Percentiles rank a stretch among this genome's conserved stretches.
Conservation (phyloP, 2,113 vertebrate genomes). For the Eolophus roseicapilla region DNA sequence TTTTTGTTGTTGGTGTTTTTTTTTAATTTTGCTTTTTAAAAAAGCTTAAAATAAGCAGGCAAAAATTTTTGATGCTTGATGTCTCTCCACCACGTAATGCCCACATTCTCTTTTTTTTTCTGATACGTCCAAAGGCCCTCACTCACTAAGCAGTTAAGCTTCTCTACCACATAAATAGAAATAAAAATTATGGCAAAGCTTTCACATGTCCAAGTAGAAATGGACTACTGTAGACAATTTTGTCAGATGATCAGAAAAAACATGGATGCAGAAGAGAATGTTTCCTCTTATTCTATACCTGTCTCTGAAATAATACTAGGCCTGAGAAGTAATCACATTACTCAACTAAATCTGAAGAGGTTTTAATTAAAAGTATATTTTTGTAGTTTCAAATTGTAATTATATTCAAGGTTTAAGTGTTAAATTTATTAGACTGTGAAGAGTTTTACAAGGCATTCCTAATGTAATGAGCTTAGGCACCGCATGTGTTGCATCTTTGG, state of each 20-base stretch:
- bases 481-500: conserved; percentile 48
- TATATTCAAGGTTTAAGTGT: not conserved
- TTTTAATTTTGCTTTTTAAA: not conserved
- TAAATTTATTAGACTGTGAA: conserved; percentile 36
- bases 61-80: not conserved
- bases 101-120: not conserved
- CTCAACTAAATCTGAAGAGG: not conserved
- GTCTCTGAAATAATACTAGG: not conserved
- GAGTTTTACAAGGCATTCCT: conserved; percentile 34
- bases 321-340: not conserved
- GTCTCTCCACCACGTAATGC: not conserved
- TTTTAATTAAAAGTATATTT: not conserved
- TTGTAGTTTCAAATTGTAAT: not conserved
- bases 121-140: not conserved
- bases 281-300: not conserved
- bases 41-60: not conserved
- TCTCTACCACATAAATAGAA: not conserved
- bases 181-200: not conserved
- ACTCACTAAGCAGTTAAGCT: not conserved
- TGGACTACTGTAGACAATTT: not conserved
- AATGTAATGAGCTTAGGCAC: conserved; percentile 44
- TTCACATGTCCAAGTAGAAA: not conserved
- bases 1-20: not conserved
- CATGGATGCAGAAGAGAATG: not conserved
- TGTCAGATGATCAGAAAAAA: not conserved